Percentiles rank a stretch among this genome's conserved stretches.
phyloP scores from a whole-genome alignment of 2,797 vertebrate species.

The Channa striata region DNA sequence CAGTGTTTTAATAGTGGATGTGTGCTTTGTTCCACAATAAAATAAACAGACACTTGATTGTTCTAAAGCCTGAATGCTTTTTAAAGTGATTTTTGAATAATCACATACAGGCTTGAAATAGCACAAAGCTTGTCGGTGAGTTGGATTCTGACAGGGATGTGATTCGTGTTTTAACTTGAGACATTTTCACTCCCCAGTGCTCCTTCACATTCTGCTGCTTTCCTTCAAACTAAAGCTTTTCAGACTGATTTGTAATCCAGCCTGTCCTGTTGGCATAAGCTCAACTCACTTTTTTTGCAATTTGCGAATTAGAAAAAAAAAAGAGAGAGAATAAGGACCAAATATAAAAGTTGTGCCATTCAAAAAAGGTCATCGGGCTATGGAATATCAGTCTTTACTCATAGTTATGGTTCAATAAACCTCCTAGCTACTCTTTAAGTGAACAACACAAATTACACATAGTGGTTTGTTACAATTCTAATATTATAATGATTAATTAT shows the following conservation, averaged over 20 bases:
- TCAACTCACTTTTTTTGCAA: neutral
- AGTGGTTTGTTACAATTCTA: no score
- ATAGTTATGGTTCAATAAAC: no score
- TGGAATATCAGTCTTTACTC: no score
- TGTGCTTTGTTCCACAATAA: neutral
- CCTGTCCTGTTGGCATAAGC: neutral
- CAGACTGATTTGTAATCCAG: neutral
- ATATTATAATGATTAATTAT: no score
- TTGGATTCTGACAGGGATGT: neutral
- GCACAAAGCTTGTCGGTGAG: neutral
- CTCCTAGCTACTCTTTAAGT: no score
- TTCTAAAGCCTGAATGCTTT: neutral
- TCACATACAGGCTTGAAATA: neutral
- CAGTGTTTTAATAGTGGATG: no score
- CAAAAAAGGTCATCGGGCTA: neutral
- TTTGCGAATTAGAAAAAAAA: no score
- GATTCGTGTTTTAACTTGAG: neutral
- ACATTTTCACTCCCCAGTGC: neutral
- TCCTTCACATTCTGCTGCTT: neutral
- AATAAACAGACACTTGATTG: no score
- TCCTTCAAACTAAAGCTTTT: neutral
- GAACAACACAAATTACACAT: no score
- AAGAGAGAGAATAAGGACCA: neutral
- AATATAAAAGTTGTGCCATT: neutral
- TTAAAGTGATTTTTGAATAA: neutral